Percentiles rank a stretch among this genome's conserved stretches.
Conservation (phyloP, 2,888 invertebrate genomes). For the Drosophila rellima region DNA sequence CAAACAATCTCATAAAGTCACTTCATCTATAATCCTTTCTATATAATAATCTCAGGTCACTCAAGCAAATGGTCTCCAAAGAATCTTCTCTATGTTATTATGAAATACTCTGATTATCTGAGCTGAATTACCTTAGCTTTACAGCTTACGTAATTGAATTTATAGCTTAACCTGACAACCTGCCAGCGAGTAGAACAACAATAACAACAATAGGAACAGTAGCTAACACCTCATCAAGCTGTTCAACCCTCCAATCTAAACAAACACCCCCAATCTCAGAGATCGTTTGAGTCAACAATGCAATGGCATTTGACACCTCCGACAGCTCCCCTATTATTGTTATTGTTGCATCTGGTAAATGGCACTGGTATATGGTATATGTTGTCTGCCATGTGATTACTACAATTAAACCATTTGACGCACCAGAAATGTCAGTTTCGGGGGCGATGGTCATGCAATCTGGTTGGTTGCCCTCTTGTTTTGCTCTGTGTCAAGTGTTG, state of each 20-base stretch:
- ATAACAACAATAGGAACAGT: slow-evolving; percentile 1
- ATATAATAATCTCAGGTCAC: background rate
- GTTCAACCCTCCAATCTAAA: slow-evolving; percentile 18
- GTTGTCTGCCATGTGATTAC: slow-evolving; percentile 65
- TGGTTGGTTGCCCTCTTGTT: slow-evolving; percentile 11
- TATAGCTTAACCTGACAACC: slow-evolving; percentile 16
- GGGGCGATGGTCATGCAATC: slow-evolving; percentile 37
- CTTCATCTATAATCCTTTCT: background rate
- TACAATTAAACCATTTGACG: slow-evolving; percentile 75
- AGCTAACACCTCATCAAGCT: slow-evolving; percentile 35
- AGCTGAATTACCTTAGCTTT: slow-evolving; percentile 10
- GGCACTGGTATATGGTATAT: background rate
- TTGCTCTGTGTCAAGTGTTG: slow-evolving; percentile 50
- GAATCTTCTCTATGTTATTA: slow-evolving; percentile 3
- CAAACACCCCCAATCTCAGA: slow-evolving; percentile 42
- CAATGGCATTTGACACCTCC: slow-evolving; percentile 72
- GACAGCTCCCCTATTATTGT: slow-evolving; percentile 15
- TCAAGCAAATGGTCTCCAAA: background rate
- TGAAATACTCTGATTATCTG: background rate
- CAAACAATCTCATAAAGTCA: background rate
- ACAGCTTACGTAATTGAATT: slow-evolving; percentile 39
- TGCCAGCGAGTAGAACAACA: background rate
- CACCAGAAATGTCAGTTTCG: slow-evolving; percentile 52
- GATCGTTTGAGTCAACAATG: slow-evolving; percentile 54
- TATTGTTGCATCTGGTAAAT: slow-evolving; percentile 49